Evolutionary conservation across 1,140 invertebrate species (phyloP).

Genomic region (Lepidurus couesii): DNA sequence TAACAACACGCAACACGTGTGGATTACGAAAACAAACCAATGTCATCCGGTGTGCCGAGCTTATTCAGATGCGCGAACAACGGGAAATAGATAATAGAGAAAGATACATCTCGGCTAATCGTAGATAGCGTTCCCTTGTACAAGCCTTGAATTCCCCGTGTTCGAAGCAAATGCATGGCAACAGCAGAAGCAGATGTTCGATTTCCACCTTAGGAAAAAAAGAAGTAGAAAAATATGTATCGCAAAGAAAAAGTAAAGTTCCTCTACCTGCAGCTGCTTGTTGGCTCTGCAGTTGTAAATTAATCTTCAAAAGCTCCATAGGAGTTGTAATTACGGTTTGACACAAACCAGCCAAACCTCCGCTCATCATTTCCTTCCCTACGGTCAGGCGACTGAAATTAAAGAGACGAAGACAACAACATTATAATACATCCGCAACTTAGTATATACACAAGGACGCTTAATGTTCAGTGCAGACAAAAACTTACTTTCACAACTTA

Average conservation of each 20-base stretch:
- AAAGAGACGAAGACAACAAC: no score
- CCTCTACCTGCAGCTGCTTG: slow-evolving; percentile 90
- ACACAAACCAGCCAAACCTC: slow-evolving; percentile 89
- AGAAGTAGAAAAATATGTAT: slow-evolving; percentile 1
- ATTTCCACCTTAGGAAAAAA: slow-evolving; percentile 39
- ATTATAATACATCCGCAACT: no score
- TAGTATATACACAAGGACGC: not conserved
- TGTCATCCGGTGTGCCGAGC: slow-evolving; percentile 66
- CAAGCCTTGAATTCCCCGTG: slow-evolving; percentile 85
- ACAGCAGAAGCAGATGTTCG: slow-evolving; percentile 73
- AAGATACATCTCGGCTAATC: slow-evolving; percentile 85
- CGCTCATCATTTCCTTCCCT: slow-evolving; percentile 80
- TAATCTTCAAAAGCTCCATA: slow-evolving; percentile 99
- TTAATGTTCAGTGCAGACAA: not conserved
- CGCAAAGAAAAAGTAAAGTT: not conserved
- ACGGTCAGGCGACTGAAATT: slow-evolving; percentile 25
- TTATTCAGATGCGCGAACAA: slow-evolving; percentile 90
- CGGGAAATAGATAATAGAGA: slow-evolving; percentile 98
- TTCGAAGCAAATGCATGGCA: slow-evolving; percentile 66
- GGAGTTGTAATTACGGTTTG: slow-evolving; percentile 98
- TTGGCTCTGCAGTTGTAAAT: slow-evolving; percentile 54
- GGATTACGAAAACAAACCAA: not conserved
- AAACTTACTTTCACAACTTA: not conserved
- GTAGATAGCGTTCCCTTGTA: slow-evolving; percentile 95
- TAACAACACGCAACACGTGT: not conserved